Evolutionary conservation across 1,140 invertebrate genomes (phyloP), one percentile per base, ranked within the genome.

Genomic region (Capitella teleta): DNA sequence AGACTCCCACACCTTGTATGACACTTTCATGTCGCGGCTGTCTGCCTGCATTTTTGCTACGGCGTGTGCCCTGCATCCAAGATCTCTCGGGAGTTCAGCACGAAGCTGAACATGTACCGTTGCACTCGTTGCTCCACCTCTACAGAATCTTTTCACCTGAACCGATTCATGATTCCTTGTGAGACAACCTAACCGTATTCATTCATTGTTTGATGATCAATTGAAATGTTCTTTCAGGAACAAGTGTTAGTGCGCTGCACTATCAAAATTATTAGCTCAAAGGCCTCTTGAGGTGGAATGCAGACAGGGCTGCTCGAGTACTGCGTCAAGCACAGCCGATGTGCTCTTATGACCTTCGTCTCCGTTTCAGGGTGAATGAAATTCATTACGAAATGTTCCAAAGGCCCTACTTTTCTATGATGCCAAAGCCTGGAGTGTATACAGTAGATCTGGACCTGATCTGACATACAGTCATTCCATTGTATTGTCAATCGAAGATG

Each of bases 51-150:
- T 64, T 6, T 62, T 62, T 28, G 37, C 6, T n/a, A n/a, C 28
- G 47, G 21, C 60, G 60, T 51, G 44, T 62, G 23, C 26, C 51
- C 14, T 62, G 60, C 36, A 19, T 60, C 14, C 60, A 60, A 50
- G 60, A 61, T 44, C 56, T 54, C 14, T 24, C 28, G 26, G 55
- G 51, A 16, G 37, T 58, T 8, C 26, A 44, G n/a, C 49, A 60
- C 0, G 58, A 62, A 32, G 1, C 26, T 57, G 6, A n/a, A n/a
- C n/a, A n/a, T n/a, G n/a, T n/a, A n/a, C n/a, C n/a, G n/a, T n/a
- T 55, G 53, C 44, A 50, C 51, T 5, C 28, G 51, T 14, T 54
- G 54, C 3, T 55, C 54, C 10, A 56, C 56, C 3, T 59, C 58
- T 5, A 42, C 57, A 14, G 56, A 57, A 30, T 45, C 16, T 14